These are phyloP conservation scores for Eclectus roratus DNA, from an alignment of 2,113 vertebrate genomes.

Conservation along the genomic window DNA sequence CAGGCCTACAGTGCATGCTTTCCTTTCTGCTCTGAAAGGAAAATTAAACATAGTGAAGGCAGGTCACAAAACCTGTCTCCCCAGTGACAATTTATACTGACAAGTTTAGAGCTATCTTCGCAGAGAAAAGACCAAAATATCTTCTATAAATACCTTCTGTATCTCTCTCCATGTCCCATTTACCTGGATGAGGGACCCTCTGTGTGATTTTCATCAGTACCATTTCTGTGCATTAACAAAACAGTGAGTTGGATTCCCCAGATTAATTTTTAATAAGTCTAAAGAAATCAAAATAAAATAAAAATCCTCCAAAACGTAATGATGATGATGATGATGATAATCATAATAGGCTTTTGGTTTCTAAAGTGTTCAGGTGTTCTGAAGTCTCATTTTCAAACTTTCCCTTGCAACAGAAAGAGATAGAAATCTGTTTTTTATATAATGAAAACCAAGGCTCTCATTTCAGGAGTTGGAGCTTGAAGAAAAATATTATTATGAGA, in stretches of 20 bases:
- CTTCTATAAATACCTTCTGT: not conserved
- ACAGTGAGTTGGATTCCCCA: not conserved
- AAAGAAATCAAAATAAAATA: not conserved
- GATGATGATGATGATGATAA: not conserved
- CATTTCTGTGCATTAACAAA: not conserved
- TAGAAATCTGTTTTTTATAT: not conserved
- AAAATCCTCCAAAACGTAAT: not conserved
- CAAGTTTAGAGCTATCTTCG: not conserved
- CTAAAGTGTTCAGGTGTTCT: not conserved
- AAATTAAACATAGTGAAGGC: not conserved
- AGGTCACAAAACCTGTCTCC: not conserved
- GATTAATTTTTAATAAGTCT: not conserved
- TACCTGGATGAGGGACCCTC: not conserved
- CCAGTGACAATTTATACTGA: not conserved
- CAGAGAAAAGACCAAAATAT: not conserved
- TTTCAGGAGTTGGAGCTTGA: not conserved
- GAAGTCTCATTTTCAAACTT: not conserved
- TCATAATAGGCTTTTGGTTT: not conserved
- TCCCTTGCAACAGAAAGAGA: not conserved
- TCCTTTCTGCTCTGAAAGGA: not conserved
- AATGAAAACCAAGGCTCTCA: not conserved
- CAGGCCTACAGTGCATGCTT: rapidly evolving
- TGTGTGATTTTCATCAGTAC: not conserved
- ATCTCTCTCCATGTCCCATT: not conserved
- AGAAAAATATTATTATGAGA: not conserved